A percentile compares a stretch with the other conserved stretches of the same genome.
Evolutionary conservation across 2,888 invertebrate genomes (phyloP).

Genomic region (Drosophila maculinotata): DNA sequence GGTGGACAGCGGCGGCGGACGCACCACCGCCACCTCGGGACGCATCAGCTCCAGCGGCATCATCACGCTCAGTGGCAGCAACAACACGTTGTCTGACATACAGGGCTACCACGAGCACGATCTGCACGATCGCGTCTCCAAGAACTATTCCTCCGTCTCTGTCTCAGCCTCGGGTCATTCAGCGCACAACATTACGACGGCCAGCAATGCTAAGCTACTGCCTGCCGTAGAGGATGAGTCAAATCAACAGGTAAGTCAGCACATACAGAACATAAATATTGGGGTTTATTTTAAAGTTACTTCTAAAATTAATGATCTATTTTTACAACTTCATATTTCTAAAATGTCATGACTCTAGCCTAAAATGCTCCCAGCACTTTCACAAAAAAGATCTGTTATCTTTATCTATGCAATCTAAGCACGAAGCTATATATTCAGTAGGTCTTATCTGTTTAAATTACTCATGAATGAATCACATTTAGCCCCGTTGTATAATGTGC

Average conservation of each 20-base stretch:
- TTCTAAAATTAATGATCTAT: no score
- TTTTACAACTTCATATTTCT: no score
- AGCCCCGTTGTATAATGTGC: slow-evolving; percentile 36
- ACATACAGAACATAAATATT: background rate
- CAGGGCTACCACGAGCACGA: slow-evolving; percentile 79
- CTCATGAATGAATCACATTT: slow-evolving; percentile 57
- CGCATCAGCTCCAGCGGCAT: slow-evolving; percentile 82
- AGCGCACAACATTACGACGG: slow-evolving; percentile 82
- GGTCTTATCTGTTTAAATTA: slow-evolving; percentile 45
- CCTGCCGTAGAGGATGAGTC: slow-evolving; percentile 83
- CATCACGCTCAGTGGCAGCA: slow-evolving; percentile 82
- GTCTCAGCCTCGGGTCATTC: slow-evolving; percentile 67
- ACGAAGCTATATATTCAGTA: background rate
- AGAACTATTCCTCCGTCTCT: slow-evolving; percentile 74
- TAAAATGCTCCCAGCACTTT: no score
- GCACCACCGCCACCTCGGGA: slow-evolving; percentile 82
- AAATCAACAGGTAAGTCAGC: slow-evolving; percentile 84
- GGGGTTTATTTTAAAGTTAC: no score
- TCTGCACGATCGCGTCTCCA: slow-evolving; percentile 68
- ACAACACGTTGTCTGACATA: slow-evolving; percentile 83
- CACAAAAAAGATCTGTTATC: background rate
- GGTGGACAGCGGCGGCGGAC: slow-evolving; percentile 74
- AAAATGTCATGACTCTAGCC: no score
- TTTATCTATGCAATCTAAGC: slow-evolving; percentile 14
- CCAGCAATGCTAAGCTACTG: slow-evolving; percentile 83